phyloP scores from a whole-genome alignment of 2,113 vertebrate genomes.

The Toxotes jaculatrix region DNA sequence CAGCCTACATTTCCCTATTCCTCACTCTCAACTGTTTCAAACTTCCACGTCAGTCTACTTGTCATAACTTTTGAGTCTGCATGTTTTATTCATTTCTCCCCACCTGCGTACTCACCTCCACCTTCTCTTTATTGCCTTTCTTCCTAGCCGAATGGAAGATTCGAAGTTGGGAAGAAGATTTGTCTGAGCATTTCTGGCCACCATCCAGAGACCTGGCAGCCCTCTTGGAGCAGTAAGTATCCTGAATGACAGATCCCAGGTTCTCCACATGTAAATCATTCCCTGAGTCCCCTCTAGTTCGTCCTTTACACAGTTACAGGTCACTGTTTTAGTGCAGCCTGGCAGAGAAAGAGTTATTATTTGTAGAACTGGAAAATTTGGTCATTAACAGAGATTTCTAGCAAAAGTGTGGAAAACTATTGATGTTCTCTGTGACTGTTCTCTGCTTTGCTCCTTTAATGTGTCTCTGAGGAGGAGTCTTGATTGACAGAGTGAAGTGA shows the following conservation, averaged over 20 bases:
- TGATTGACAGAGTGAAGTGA: no score
- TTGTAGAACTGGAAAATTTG: background rate
- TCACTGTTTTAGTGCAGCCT: background rate
- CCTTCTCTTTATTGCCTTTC: background rate
- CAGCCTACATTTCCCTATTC: background rate
- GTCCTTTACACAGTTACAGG: background rate
- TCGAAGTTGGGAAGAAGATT: slow-evolving; percentile 99
- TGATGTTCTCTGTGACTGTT: background rate
- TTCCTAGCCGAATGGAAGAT: slow-evolving; percentile 94
- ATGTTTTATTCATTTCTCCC: background rate
- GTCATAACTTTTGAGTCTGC: background rate
- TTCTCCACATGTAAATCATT: background rate
- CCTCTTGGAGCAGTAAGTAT: slow-evolving; percentile 98
- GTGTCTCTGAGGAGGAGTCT: background rate
- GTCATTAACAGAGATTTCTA: no score
- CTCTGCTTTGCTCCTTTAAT: background rate
- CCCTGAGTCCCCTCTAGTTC: background rate
- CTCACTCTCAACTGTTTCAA: background rate
- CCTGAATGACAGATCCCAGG: background rate
- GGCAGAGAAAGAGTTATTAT: background rate
- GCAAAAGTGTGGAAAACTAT: background rate
- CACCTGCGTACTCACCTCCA: background rate
- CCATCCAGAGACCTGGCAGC: slow-evolving; percentile 99
- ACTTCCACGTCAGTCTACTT: background rate
- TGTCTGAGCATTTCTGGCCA: slow-evolving; percentile 99